Conservation (phyloP, 2,797 vertebrate species). For the Fistularia tabacaria region DNA sequence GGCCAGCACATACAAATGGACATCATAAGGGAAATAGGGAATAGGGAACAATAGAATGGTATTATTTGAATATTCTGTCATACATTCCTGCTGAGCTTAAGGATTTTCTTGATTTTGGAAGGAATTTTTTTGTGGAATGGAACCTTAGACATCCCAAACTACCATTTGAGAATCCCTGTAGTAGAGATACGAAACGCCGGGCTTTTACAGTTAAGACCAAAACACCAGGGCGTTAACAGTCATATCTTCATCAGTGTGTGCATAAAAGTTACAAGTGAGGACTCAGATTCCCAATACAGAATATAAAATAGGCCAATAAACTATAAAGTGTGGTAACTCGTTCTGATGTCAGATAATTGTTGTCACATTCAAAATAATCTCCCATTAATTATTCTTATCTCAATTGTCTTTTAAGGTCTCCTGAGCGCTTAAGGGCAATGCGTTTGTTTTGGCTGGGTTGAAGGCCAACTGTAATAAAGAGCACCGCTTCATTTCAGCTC, state of each 20-base stretch:
- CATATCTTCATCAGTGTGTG: background rate
- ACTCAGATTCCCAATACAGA: background rate
- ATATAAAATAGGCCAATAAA: constrained; percentile 10
- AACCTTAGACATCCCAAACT: no score
- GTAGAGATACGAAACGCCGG: no score
- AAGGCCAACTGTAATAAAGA: constrained; percentile 58
- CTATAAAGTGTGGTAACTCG: constrained; percentile 2
- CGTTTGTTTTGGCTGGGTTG: constrained; percentile 51
- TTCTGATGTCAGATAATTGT: constrained; percentile 13
- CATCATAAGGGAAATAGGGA: no score
- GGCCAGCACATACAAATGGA: no score
- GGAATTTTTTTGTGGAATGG: no score
- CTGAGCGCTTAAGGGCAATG: constrained; percentile 29
- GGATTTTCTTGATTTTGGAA: no score
- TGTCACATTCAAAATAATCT: constrained; percentile 31
- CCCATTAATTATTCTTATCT: constrained; percentile 25
- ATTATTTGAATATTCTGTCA: no score
- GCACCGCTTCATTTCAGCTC: constrained; percentile 50
- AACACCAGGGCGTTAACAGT: no score
- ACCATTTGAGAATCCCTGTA: no score
- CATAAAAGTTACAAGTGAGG: background rate
- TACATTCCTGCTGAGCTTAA: no score
- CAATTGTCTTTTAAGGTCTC: constrained; percentile 23
- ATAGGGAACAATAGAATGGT: no score
- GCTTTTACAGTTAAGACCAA: no score